A percentile compares a stretch with the other conserved stretches of the same genome.
Evolutionary conservation across 2,113 vertebrate species (phyloP).

Genomic region (Tupaia tana): DNA sequence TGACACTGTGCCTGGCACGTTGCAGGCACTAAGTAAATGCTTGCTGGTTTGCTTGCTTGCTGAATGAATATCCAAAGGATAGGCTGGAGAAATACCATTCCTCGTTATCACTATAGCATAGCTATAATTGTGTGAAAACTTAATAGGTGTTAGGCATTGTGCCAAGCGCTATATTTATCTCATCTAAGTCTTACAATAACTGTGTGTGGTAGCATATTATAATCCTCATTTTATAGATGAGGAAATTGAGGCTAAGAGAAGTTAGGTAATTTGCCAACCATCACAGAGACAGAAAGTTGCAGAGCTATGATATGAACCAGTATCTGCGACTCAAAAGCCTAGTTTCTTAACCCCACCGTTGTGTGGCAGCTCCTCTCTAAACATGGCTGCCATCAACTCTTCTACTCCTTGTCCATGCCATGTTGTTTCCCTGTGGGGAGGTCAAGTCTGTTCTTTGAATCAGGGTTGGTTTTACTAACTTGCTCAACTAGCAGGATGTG

Average conservation of each 20-base stretch:
- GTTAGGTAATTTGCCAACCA: neutral
- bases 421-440: neutral
- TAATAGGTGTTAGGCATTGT: neutral
- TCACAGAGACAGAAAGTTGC: neutral
- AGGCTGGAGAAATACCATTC: neutral
- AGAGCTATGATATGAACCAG: neutral
- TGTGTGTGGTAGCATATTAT: neutral
- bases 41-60: neutral
- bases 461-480: neutral
- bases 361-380: neutral
- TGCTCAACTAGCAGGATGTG: neutral
- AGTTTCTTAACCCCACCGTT: neutral
- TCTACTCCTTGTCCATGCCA: neutral
- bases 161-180: neutral
- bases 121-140: neutral
- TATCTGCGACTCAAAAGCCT: neutral
- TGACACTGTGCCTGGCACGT: neutral
- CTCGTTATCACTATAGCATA: neutral
- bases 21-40: neutral
- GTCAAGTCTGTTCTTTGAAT: neutral
- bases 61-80: neutral
- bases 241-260: neutral
- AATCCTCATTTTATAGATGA: neutral
- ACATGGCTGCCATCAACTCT: neutral
- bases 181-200: neutral